Conservation (phyloP, 2,113 vertebrate species). For the Mobula birostris region DNA sequence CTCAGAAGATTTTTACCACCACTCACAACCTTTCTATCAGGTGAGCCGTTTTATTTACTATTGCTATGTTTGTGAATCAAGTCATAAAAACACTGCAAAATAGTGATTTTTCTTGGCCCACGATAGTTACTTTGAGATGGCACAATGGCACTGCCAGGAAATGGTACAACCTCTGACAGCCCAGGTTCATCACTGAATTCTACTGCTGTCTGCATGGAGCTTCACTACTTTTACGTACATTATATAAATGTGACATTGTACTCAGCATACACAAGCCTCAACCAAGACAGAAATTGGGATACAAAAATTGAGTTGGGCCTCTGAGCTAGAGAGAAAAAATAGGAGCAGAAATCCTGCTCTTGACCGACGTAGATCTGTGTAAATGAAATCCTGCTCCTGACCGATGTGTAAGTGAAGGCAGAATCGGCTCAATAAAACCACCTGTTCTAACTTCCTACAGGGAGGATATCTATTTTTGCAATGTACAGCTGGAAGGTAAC, state of each 20-base stretch:
- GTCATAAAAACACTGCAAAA: background rate
- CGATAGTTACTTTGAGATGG: too few relatives aligned
- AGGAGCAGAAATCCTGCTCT: background rate
- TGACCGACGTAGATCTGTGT: background rate
- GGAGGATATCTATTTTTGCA: too few relatives aligned
- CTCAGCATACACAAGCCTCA: background rate
- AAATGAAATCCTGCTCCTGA: background rate
- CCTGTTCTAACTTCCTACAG: background rate
- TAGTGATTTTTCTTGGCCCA: background rate
- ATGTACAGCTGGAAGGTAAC: background rate
- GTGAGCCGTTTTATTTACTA: background rate
- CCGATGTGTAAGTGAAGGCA: background rate
- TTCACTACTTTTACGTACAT: background rate
- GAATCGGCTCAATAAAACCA: background rate
- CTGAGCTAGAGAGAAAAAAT: background rate
- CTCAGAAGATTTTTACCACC: too few relatives aligned
- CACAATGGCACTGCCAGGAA: too few relatives aligned
- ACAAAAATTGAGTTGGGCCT: background rate
- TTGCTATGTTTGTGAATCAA: background rate
- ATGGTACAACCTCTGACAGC: too few relatives aligned
- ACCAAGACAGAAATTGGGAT: background rate
- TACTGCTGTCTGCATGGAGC: too few relatives aligned
- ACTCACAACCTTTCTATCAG: too few relatives aligned
- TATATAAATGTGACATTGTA: background rate
- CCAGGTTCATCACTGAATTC: too few relatives aligned